Conservation (phyloP, 1,140 invertebrate genomes). For the Plodia interpunctella region DNA sequence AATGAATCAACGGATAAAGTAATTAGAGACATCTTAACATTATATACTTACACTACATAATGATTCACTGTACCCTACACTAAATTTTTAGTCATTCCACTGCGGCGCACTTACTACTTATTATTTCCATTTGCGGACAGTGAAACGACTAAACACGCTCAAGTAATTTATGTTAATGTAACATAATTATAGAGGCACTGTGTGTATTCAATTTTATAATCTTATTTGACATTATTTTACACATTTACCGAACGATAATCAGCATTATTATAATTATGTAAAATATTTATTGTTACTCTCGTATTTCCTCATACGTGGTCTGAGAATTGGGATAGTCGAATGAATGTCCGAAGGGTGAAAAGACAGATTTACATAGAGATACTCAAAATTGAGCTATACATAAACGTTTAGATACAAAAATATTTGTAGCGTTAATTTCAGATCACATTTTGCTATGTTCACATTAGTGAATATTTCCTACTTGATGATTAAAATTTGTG, state of each 20-base stretch:
- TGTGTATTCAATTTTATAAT: constrained; percentile 73
- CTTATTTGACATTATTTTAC: constrained; percentile 53
- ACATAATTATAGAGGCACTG: constrained; percentile 78
- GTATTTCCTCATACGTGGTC: constrained; percentile 2
- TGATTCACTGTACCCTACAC: constrained; percentile 59
- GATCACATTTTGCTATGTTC: constrained; percentile 67
- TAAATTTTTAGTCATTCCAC: constrained; percentile 66
- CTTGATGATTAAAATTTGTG: background rate
- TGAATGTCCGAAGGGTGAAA: constrained; percentile 1
- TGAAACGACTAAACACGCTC: constrained; percentile 73
- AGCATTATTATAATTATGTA: constrained; percentile 29
- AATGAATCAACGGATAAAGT: constrained; percentile 35
- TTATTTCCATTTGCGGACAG: constrained; percentile 31
- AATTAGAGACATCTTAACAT: constrained; percentile 51
- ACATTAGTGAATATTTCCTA: constrained; percentile 30
- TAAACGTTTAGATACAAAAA: constrained; percentile 73
- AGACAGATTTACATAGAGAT: constrained; percentile 32
- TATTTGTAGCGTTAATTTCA: constrained; percentile 71
- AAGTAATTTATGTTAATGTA: constrained; percentile 78
- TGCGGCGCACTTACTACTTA: constrained; percentile 18
- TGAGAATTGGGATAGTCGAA: background rate
- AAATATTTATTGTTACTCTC: constrained; percentile 36
- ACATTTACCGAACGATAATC: constrained; percentile 36
- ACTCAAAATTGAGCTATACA: constrained; percentile 71
- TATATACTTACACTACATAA: constrained; percentile 70